Evolutionary conservation across 2,113 vertebrate genomes (phyloP).

Genomic region (Tinamus guttatus): DNA sequence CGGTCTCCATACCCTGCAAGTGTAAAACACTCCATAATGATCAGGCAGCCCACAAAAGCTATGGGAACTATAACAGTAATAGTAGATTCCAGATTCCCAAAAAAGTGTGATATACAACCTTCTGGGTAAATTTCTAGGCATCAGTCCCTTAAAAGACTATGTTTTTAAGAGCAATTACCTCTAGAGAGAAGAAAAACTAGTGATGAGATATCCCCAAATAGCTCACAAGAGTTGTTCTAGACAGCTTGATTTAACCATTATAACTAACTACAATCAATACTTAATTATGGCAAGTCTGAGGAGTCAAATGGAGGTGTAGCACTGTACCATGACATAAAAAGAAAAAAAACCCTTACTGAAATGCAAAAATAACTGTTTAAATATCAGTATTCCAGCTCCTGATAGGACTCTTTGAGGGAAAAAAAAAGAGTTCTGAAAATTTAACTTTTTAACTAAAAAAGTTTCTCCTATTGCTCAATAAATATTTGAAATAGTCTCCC

Average conservation of each 20-base stretch:
- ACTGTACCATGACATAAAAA: background rate
- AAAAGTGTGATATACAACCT: background rate
- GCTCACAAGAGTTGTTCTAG: background rate
- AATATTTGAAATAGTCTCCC: background rate
- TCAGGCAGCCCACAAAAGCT: background rate
- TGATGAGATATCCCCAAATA: background rate
- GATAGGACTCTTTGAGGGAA: background rate
- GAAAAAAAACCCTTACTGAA: too few relatives aligned
- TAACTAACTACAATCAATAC: background rate
- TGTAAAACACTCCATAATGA: background rate
- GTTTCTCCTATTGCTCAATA: background rate
- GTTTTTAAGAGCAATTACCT: background rate
- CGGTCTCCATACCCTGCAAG: rapidly evolving
- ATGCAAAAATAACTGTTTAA: background rate
- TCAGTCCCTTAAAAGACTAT: background rate
- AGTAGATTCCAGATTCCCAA: background rate
- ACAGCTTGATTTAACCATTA: background rate
- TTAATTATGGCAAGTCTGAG: background rate
- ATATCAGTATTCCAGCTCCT: background rate
- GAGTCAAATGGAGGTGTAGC: background rate
- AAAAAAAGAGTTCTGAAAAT: background rate
- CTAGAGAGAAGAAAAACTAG: background rate
- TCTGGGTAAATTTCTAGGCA: background rate
- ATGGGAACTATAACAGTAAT: background rate
- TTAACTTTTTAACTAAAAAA: background rate